A percentile compares a stretch with the other conserved stretches of the same genome.
Conservation (phyloP, 2,113 vertebrate genomes). For the Ophiodon elongatus region DNA sequence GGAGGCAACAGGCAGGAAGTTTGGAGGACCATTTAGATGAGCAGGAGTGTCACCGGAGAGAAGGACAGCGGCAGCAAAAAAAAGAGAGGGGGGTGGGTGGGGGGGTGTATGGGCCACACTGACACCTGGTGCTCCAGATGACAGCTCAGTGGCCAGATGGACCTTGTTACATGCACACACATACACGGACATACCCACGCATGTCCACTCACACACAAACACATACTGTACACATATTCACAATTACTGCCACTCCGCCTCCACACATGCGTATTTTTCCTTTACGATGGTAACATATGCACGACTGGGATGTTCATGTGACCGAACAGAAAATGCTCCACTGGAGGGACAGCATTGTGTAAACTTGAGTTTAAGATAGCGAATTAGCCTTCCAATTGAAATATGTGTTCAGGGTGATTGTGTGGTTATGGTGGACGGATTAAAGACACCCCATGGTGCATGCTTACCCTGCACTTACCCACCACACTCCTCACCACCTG, state of each 20-base stretch:
- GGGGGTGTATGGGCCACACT: conserved; percentile 65
- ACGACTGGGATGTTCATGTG: conserved; percentile 10
- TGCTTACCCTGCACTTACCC: conserved; percentile 68
- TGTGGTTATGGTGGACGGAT: conserved; percentile 72
- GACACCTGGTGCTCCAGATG: conserved; percentile 88
- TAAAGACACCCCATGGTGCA: conserved; percentile 76
- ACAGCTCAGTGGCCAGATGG: conserved; percentile 83
- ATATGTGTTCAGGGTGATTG: conserved; percentile 37
- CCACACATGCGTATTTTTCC: neutral
- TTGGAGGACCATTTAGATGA: conserved; percentile 71
- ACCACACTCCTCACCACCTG: conserved; percentile 78
- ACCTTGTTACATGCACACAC: conserved; percentile 69
- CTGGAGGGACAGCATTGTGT: neutral
- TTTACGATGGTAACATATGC: conserved; percentile 25
- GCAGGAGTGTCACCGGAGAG: conserved; percentile 67
- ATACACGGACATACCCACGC: conserved; percentile 56
- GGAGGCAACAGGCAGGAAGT: conserved; percentile 70
- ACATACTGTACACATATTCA: conserved; percentile 62
- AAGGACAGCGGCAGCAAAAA: conserved; percentile 61
- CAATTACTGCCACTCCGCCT: conserved; percentile 44
- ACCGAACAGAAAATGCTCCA: conserved; percentile 2
- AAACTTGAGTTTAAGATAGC: neutral
- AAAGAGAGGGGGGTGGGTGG: neutral
- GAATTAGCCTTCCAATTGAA: conserved; percentile 23
- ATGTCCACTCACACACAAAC: conserved; percentile 57